These are phyloP conservation scores for Rissa tridactyla DNA, from an alignment of 2,113 vertebrate genomes.

Conservation along the genomic window DNA sequence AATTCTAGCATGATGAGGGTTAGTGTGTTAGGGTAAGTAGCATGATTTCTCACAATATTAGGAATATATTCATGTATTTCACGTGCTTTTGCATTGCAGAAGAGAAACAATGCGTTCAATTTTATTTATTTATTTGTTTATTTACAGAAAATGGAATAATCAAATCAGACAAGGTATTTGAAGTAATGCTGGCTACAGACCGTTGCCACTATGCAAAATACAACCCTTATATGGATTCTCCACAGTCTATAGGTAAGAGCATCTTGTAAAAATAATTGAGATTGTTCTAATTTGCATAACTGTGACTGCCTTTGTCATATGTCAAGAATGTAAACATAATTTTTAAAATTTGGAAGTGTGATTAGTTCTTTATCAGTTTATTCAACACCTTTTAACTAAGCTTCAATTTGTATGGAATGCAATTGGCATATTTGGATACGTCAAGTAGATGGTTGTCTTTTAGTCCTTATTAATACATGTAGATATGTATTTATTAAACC, in stretches of 20 bases:
- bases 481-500: not conserved
- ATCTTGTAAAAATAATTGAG: not conserved
- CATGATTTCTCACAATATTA: not conserved
- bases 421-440: not conserved
- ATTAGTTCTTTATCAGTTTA: not conserved
- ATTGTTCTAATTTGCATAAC: not conserved
- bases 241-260: conserved; percentile 95
- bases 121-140: conserved; percentile 6
- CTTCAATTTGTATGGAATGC: not conserved
- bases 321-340: not conserved
- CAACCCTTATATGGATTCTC: conserved; percentile 99
- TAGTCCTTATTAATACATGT: not conserved
- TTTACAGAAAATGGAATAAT: conserved; percentile 97
- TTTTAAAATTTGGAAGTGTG: not conserved
- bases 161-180: conserved; percentile 96
- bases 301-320: not conserved
- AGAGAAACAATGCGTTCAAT: not conserved
- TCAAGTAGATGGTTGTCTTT: not conserved
- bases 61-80: not conserved
- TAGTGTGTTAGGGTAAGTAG: not conserved
- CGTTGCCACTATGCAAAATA: conserved; percentile 93
- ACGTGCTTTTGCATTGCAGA: not conserved
- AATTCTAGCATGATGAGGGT: not conserved
- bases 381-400: not conserved
- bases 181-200: conserved; percentile 97